phyloP scores from a whole-genome alignment of 2,797 vertebrate species.

The Microctenopoma steveboyesi region DNA sequence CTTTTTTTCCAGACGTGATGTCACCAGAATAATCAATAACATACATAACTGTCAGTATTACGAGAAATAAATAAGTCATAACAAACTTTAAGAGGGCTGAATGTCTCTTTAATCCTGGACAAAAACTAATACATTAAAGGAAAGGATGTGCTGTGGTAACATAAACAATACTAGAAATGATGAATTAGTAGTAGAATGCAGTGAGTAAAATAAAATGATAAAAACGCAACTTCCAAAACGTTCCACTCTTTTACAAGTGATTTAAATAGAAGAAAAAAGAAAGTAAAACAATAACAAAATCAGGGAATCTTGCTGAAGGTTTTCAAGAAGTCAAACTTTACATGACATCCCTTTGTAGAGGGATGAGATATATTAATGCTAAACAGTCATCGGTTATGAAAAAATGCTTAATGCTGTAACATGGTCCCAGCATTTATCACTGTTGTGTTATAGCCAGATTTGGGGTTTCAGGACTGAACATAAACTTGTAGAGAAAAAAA shows the following conservation, averaged over 20 bases:
- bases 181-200: conserved; percentile 64
- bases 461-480: conserved; percentile 8
- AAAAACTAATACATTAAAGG: conserved; percentile 64
- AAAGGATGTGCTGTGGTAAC: conserved; percentile 58
- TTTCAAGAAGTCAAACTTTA: conserved; percentile 33
- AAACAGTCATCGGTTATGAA: conserved; percentile 29
- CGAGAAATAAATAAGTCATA: conserved; percentile 29
- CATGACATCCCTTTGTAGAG: conserved; percentile 30
- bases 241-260: conserved; percentile 35
- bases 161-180: conserved; percentile 58
- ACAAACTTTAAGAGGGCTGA: conserved; percentile 58
- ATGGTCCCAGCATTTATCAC: conserved; percentile 10
- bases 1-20: conserved; percentile 4
- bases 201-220: conserved; percentile 52
- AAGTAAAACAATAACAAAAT: conserved; percentile 45
- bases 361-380: conserved; percentile 25
- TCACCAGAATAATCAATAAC: conserved; percentile 12
- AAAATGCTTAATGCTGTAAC: conserved; percentile 36
- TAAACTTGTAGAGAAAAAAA: conserved; percentile 10
- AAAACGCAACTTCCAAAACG: conserved; percentile 52
- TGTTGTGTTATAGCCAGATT: neutral
- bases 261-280: conserved; percentile 41
- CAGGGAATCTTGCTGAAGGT: conserved; percentile 41
- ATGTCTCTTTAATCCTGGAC: conserved; percentile 79
- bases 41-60: neutral